Base-by-base conservation (phyloP, 2,797 vertebrate genomes). In the Chaenodraco wilsoni region DNA sequence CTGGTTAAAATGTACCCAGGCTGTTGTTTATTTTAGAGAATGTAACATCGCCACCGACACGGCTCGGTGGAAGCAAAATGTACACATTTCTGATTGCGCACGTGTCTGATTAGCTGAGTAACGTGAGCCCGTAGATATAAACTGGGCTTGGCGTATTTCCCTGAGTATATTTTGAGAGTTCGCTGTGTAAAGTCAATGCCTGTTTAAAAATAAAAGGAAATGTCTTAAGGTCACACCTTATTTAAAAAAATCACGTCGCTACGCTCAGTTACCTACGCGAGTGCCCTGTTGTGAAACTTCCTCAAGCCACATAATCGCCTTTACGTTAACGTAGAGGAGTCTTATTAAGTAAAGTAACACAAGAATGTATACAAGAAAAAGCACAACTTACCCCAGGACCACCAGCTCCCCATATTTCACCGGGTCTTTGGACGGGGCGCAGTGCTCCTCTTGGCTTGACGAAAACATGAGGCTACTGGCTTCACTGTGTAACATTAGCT, bases 361-460 rank as follows among this genome's bases (percentile, higher is more conserved):
- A 3, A 8, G 43, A 11, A 57, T 1, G 56, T 13, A 37, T 0
- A 13, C 0, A 8, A 21, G 2, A 7, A 3, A 27, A 13, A 10
- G 46, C 0, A 64, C 1, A 40, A 95, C 97, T 98, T 86, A 99
- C 97, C 97, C 97, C 81, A 98, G 88, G 6, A 99, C 97, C 84
- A 99, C 96, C 89, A 98, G 95, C 89, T 99, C 97, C 69, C 97
- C 97, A 91, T 98, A 99, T 86, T 98, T 97, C 67, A 97, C 95
- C 10, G 96, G 96, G 89, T 99, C 97, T 95, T 98, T 98, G 80
- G 93, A 95, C 72, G 96, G 97, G 92, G 95, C 95, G 90, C 96
- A 96, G 91, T 95, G 95, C 90, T 98, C 97, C 92, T 98, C 97
- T 84, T 96, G 96, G 89, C 94, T 94, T 43, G 96, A 93, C 77